These are phyloP conservation scores for Pampus argenteus DNA, from an alignment of 2,797 vertebrate genomes.

Conservation along the genomic window DNA sequence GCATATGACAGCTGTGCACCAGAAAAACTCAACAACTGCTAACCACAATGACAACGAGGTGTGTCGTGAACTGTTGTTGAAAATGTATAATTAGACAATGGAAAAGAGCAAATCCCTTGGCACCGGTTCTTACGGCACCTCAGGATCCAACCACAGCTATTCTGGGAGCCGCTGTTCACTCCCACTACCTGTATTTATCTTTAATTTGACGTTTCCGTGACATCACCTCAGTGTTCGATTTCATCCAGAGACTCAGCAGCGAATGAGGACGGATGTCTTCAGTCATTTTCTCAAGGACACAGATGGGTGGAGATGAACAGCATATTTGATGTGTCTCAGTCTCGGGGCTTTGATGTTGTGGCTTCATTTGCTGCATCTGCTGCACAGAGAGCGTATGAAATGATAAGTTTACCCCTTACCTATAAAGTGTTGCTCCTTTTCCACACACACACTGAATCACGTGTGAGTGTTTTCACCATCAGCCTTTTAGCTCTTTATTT, in stretches of 20 bases:
- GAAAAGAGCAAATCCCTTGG: background rate
- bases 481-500: conserved; percentile 11
- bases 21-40: background rate
- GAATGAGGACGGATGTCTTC: background rate
- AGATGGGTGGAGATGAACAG: background rate
- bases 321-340: background rate
- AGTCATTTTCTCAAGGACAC: conserved; percentile 4
- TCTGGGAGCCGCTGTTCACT: background rate
- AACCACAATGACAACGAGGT: too few relatives aligned
- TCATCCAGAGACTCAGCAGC: background rate
- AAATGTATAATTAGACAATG: background rate
- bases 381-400: conserved; percentile 1
- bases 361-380: background rate
- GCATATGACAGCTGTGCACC: background rate
- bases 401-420: background rate
- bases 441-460: background rate
- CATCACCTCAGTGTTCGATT: background rate
- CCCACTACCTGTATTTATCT: background rate
- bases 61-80: too few relatives aligned
- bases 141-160: background rate
- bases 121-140: background rate
- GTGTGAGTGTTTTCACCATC: background rate
- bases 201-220: background rate
- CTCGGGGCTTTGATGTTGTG: background rate
- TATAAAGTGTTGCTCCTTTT: background rate